These are phyloP conservation scores for Ornithorhynchus anatinus DNA, from an alignment of 2,113 vertebrate species.

Conservation along the genomic window DNA sequence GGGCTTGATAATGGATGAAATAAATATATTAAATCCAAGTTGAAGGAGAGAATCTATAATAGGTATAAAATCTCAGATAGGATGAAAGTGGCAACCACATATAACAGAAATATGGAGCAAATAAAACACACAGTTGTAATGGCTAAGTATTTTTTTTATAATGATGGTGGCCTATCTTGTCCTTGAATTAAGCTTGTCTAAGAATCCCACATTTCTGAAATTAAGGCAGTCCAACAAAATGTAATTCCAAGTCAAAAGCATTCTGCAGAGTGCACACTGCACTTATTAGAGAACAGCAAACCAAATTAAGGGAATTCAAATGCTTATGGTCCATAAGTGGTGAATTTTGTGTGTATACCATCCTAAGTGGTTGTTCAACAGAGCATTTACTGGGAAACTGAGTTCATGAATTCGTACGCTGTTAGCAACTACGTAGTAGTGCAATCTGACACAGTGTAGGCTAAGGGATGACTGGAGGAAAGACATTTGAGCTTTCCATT, in stretches of 20 bases:
- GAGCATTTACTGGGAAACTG: too few species aligned
- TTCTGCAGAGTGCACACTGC: not conserved
- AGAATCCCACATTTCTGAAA: not conserved
- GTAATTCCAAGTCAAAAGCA: not conserved
- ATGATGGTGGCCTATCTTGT: rapidly evolving
- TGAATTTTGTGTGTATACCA: not conserved
- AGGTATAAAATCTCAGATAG: too few species aligned
- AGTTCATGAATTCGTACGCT: too few species aligned
- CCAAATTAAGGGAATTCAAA: not conserved
- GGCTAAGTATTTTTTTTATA: too few species aligned
- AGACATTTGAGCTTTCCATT: not conserved
- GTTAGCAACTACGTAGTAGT: not conserved
- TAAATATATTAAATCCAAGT: too few species aligned
- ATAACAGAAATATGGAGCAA: too few species aligned
- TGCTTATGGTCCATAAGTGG: not conserved
- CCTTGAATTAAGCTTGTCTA: not conserved
- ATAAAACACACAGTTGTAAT: too few species aligned
- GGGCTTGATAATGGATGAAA: too few species aligned
- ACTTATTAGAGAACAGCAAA: not conserved
- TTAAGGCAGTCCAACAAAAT: not conserved
- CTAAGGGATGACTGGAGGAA: not conserved
- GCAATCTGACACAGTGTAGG: not conserved
- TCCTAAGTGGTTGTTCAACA: not conserved
- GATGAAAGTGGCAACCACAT: too few species aligned
- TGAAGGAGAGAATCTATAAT: too few species aligned